phyloP scores from a whole-genome alignment of 1,140 invertebrate species.

The Triops longicaudatus region DNA sequence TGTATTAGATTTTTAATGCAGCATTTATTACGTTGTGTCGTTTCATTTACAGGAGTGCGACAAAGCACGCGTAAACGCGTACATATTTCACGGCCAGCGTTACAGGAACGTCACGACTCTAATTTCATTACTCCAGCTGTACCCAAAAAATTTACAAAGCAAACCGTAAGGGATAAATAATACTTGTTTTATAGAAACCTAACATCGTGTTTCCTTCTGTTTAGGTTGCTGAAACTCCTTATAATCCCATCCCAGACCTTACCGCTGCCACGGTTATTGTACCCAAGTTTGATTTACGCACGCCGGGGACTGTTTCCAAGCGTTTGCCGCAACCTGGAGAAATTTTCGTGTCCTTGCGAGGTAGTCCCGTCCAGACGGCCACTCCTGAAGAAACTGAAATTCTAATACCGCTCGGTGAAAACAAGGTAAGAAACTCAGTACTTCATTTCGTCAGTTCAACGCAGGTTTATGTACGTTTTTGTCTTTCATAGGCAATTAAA shows the following conservation, averaged over 20 bases:
- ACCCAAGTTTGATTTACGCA: not conserved
- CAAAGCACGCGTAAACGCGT: not conserved
- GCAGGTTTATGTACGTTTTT: not conserved
- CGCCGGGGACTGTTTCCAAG: not conserved
- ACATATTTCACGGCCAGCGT: not conserved
- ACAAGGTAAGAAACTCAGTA: not conserved
- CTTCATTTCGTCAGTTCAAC: not conserved
- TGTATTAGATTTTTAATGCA: no score
- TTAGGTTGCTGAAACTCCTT: not conserved
- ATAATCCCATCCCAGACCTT: not conserved
- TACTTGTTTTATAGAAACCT: not conserved
- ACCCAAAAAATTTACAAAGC: not conserved
- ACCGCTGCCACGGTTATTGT: not conserved
- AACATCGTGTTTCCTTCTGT: not conserved
- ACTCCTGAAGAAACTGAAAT: not conserved
- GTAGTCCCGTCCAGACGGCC: not conserved
- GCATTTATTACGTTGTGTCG: not conserved
- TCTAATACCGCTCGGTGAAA: not conserved
- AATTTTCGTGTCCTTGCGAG: not conserved
- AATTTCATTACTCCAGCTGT: slow-evolving; percentile 2
- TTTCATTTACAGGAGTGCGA: not conserved
- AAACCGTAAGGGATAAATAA: not conserved
- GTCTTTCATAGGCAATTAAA: not conserved
- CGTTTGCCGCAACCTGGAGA: not conserved
- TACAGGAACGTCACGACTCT: not conserved